These are phyloP conservation scores for Agapostemon virescens DNA, from an alignment of 2,888 invertebrate genomes.

Conservation along the genomic window DNA sequence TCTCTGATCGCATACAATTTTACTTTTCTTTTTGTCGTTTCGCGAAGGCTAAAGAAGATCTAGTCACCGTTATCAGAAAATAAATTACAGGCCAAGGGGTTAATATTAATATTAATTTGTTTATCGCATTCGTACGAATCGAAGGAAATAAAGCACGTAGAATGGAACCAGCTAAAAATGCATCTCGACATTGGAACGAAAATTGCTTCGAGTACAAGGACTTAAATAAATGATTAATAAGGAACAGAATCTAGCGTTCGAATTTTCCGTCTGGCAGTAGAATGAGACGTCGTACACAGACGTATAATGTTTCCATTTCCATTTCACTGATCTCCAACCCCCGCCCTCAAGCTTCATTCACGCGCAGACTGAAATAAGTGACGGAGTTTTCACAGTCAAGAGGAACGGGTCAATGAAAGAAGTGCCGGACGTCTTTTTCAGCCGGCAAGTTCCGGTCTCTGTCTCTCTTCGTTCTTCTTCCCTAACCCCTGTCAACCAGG, in stretches of 20 bases:
- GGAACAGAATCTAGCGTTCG: background rate
- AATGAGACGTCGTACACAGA: background rate
- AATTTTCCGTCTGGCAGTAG: background rate
- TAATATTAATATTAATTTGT: too few relatives aligned
- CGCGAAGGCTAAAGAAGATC: too few relatives aligned
- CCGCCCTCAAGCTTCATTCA: constrained; percentile 14
- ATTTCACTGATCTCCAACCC: constrained; percentile 17
- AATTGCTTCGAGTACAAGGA: too few relatives aligned
- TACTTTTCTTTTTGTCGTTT: too few relatives aligned
- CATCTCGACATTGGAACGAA: too few relatives aligned
- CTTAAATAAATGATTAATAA: background rate
- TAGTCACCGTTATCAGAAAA: too few relatives aligned
- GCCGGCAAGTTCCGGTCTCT: constrained; percentile 28
- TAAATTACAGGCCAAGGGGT: too few relatives aligned
- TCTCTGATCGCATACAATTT: too few relatives aligned
- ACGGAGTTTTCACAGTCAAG: constrained; percentile 44
- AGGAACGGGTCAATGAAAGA: constrained; percentile 53
- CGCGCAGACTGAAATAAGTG: constrained; percentile 27
- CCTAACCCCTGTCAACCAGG: background rate
- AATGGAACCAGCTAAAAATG: too few relatives aligned
- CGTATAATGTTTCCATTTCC: constrained; percentile 45
- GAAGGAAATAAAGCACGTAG: too few relatives aligned
- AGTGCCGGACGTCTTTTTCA: constrained; percentile 55
- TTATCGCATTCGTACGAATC: too few relatives aligned
- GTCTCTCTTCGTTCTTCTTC: background rate